These are phyloP conservation scores for Scyliorhinus canicula DNA, from an alignment of 2,797 vertebrate species.

Conservation along the genomic window DNA sequence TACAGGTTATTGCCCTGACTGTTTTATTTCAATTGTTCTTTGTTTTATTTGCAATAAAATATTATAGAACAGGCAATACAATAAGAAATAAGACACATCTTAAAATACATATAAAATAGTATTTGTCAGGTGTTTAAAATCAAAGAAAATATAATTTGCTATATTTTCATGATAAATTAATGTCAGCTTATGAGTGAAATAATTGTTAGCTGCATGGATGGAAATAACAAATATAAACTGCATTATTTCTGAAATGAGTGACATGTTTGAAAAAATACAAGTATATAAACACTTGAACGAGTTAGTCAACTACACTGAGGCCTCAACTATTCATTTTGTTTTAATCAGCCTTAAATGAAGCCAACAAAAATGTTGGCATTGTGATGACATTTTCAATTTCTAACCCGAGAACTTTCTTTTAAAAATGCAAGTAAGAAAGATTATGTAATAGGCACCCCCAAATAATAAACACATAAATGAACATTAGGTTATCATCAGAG, in stretches of 20 bases:
- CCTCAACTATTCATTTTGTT: background rate
- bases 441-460: background rate
- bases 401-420: background rate
- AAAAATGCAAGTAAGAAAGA: slow-evolving; percentile 23
- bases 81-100: background rate
- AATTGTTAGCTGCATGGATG: background rate
- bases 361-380: slow-evolving; percentile 17
- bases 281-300: background rate
- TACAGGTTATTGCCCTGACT: background rate
- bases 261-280: background rate
- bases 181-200: background rate
- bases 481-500: background rate
- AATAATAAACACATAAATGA: slow-evolving; percentile 20
- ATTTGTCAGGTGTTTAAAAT: background rate
- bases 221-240: background rate
- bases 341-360: too few relatives aligned
- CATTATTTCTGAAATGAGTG: background rate
- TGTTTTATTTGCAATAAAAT: background rate
- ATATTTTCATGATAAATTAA: background rate
- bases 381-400: background rate
- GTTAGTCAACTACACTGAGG: background rate
- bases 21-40: background rate
- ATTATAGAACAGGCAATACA: background rate
- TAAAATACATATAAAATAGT: background rate
- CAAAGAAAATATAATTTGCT: background rate